Evolutionary conservation across 1,140 invertebrate genomes (phyloP).

Genomic region (Diachasma alloeum): DNA sequence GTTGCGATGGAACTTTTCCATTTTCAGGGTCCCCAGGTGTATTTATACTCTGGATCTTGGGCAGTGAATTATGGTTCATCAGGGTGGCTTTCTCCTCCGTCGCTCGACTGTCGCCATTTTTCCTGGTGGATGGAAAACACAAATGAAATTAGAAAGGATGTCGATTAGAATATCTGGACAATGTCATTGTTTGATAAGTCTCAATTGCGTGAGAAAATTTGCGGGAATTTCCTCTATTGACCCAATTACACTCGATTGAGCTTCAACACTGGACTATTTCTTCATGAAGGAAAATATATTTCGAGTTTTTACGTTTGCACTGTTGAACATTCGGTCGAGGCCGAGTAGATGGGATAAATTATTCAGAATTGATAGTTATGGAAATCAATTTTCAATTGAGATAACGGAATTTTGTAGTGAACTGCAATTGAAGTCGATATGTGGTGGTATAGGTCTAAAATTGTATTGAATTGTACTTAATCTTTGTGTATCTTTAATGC

Average conservation of each 20-base stretch:
- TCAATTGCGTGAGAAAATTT: background rate
- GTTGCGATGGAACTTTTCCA: conserved; percentile 21
- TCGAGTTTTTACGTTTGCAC: too few species aligned
- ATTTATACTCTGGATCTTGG: background rate
- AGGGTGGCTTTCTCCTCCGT: background rate
- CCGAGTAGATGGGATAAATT: too few species aligned
- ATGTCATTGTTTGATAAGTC: too few species aligned
- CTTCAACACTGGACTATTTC: background rate
- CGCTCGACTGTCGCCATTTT: background rate
- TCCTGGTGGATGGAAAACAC: background rate
- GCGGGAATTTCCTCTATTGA: background rate
- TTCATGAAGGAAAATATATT: too few species aligned
- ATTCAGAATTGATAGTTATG: too few species aligned
- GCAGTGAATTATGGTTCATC: background rate
- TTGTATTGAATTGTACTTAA: too few species aligned
- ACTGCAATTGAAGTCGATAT: too few species aligned
- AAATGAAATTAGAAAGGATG: background rate
- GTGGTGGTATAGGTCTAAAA: too few species aligned
- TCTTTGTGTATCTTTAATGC: too few species aligned
- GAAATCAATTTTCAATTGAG: background rate
- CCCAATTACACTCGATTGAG: background rate
- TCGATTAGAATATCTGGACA: background rate
- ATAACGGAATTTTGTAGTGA: too few species aligned
- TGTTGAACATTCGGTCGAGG: too few species aligned
- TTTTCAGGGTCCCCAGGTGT: background rate